phyloP scores from a whole-genome alignment of 1,140 invertebrate genomes.

The silkworm (Bombyx mori) region DNA sequence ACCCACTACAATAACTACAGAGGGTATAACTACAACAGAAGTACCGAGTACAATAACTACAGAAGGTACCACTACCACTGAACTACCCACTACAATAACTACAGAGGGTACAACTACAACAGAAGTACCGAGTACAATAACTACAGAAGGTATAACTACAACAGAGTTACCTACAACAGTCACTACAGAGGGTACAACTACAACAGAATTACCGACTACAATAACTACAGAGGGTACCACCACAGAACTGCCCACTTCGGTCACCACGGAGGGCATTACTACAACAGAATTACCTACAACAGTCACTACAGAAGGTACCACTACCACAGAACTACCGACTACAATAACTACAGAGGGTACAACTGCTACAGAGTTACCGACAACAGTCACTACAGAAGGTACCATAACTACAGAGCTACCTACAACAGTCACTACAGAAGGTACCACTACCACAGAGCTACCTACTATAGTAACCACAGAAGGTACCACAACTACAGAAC shows the following conservation, averaged over 20 bases:
- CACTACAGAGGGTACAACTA: too few species aligned
- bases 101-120: neutral
- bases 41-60: too few species aligned
- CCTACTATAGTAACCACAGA: neutral
- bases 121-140: neutral
- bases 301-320: too few species aligned
- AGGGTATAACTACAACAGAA: too few species aligned
- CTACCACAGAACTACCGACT: neutral
- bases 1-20: too few species aligned
- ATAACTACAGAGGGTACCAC: neutral
- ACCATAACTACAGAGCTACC: neutral
- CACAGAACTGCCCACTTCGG: neutral
- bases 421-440: neutral
- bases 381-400: neutral
- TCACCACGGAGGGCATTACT: neutral
- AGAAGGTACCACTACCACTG: neutral
- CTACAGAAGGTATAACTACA: neutral
- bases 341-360: neutral
- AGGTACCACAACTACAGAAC: neutral
- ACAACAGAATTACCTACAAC: neutral
- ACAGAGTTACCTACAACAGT: neutral
- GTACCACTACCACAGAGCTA: too few species aligned
- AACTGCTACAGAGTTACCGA: neutral
- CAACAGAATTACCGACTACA: too few species aligned
- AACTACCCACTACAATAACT: too few species aligned